Percentiles rank a stretch among this genome's conserved stretches.
phyloP scores from a whole-genome alignment of 2,888 invertebrate genomes.

The Spodoptera littoralis region DNA sequence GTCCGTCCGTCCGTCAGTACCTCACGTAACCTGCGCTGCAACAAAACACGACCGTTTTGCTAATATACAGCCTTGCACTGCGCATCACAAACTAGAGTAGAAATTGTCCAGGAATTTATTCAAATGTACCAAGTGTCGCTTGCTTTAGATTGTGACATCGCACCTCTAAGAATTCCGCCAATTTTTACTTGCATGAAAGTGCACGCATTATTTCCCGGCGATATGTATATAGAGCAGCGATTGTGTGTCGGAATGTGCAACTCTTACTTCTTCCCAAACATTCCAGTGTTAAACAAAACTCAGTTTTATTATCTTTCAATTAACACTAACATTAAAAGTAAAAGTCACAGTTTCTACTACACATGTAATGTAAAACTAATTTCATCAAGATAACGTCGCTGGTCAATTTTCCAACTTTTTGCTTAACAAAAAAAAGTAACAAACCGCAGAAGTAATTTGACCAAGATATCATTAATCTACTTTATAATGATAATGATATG shows the following conservation, averaged over 20 bases:
- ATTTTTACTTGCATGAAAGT: constrained; percentile 39
- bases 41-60: constrained; percentile 48
- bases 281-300: constrained; percentile 10
- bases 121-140: constrained; percentile 32
- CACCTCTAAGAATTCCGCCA: constrained; percentile 18
- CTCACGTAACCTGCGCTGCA: constrained; percentile 42
- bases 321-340: not conserved
- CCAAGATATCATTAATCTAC: constrained; percentile 22
- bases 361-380: constrained; percentile 3
- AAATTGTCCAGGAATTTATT: constrained; percentile 52
- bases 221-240: constrained; percentile 20
- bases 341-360: constrained; percentile 2
- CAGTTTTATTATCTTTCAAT: constrained; percentile 4
- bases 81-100: constrained; percentile 46
- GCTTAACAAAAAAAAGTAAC: not conserved
- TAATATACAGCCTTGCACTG: constrained; percentile 39
- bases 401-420: not conserved
- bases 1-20: constrained; percentile 41
- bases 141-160: constrained; percentile 15
- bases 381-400: not conserved
- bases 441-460: constrained; percentile 1
- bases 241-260: constrained; percentile 19
- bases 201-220: constrained; percentile 16
- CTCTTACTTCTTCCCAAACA: not conserved
- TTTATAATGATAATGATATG: constrained; percentile 4